A percentile compares a stretch with the other conserved stretches of the same genome.
phyloP scores from a whole-genome alignment of 2,113 vertebrate species.

The Irena cyanogastra region DNA sequence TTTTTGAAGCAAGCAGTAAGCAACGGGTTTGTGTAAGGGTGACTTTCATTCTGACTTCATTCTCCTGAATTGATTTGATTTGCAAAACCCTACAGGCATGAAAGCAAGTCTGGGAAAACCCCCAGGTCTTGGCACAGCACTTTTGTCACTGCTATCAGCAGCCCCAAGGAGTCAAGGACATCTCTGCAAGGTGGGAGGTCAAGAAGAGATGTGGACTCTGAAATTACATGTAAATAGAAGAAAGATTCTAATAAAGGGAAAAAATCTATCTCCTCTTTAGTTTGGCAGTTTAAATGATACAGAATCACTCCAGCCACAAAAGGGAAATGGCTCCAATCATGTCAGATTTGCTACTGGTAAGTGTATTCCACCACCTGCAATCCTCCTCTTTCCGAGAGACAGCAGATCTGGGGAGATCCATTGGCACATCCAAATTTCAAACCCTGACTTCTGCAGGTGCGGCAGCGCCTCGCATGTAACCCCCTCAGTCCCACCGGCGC shows the following conservation, averaged over 20 bases:
- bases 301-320: neutral
- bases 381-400: neutral
- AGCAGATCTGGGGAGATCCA: neutral
- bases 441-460: neutral
- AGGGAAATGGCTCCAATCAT: neutral
- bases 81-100: neutral
- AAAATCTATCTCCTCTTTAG: neutral
- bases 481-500: fast-evolving
- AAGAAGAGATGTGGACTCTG: neutral
- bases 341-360: neutral
- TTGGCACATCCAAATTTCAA: neutral
- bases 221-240: neutral
- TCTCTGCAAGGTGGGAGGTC: neutral
- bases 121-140: neutral
- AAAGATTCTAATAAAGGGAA: neutral
- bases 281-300: neutral
- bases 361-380: neutral
- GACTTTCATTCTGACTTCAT: neutral
- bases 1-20: neutral
- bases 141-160: neutral
- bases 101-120: neutral
- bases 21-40: neutral
- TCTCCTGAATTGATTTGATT: neutral
- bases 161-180: neutral
- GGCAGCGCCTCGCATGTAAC: fast-evolving